Conservation (phyloP, 2,888 invertebrate genomes). For the Junonia oenone region DNA sequence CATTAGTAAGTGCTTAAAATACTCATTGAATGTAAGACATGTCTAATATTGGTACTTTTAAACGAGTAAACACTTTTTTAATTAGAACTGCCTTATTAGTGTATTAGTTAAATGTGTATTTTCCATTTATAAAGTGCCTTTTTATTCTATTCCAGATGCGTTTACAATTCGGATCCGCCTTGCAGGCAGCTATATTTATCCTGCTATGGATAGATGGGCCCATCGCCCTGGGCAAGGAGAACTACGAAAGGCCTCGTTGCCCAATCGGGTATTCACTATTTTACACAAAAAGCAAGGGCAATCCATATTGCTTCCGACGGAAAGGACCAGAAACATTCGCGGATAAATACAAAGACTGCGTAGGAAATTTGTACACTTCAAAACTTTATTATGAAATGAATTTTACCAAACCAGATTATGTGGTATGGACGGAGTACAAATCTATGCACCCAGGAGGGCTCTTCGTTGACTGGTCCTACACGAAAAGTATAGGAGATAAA, state of each 20-base stretch:
- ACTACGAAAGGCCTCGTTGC: conserved; percentile 34
- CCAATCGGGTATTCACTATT: conserved; percentile 59
- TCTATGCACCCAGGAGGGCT: conserved; percentile 63
- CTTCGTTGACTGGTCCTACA: conserved; percentile 60
- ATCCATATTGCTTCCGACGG: conserved; percentile 53
- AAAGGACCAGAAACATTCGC: conserved; percentile 59
- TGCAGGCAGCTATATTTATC: conserved; percentile 11
- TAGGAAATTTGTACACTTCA: conserved; percentile 55
- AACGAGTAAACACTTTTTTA: too few species aligned
- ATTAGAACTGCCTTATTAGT: too few species aligned
- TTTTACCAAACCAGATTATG: conserved; percentile 40
- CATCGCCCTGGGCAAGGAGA: conserved; percentile 1
- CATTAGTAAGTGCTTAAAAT: too few species aligned
- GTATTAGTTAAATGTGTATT: too few species aligned
- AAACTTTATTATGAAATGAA: conserved; percentile 48
- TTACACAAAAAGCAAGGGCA: conserved; percentile 35
- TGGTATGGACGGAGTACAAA: conserved; percentile 68
- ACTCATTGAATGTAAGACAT: background rate
- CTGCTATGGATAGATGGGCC: conserved; percentile 9
- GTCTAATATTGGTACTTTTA: too few species aligned
- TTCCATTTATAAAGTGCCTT: background rate
- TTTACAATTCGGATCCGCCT: background rate
- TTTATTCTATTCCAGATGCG: conserved; percentile 20
- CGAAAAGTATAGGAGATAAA: conserved; percentile 45
- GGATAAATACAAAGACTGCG: conserved; percentile 57